phyloP scores from a whole-genome alignment of 2,888 invertebrate species.

The Drymonia ruficornis region DNA sequence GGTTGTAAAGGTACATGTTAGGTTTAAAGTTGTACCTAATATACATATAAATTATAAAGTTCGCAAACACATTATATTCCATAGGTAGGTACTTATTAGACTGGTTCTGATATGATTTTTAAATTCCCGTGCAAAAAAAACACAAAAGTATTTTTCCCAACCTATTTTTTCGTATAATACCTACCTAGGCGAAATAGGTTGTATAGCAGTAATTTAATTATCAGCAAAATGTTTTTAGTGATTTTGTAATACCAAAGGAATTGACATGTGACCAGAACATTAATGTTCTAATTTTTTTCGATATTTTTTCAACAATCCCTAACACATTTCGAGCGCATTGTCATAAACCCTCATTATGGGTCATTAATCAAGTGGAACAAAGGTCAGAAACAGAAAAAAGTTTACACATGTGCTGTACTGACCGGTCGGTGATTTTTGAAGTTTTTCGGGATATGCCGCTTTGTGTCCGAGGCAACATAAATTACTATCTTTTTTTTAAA shows the following conservation, averaged over 20 bases:
- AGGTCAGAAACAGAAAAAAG: constrained; percentile 25
- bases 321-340: constrained; percentile 24
- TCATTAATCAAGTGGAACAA: constrained; percentile 48
- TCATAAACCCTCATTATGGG: constrained; percentile 42
- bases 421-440: constrained; percentile 2
- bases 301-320: constrained; percentile 4
- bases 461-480: background rate
- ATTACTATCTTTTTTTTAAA: background rate
- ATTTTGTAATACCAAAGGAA: background rate
- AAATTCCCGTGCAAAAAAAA: too few species aligned
- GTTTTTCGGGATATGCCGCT: background rate
- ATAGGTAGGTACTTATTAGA: too few species aligned
- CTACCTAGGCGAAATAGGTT: too few species aligned
- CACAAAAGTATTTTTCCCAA: too few species aligned
- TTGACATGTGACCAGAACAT: background rate
- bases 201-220: background rate
- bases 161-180: too few species aligned
- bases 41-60: too few species aligned
- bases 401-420: constrained; percentile 24
- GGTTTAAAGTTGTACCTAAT: too few species aligned
- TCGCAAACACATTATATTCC: too few species aligned
- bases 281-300: background rate
- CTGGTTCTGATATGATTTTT: too few species aligned
- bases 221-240: background rate
- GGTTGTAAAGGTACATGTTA: too few species aligned